Percentiles rank a stretch among this genome's conserved stretches.
Conservation (phyloP, 2,888 invertebrate species). For the Tanytarsus gracilentus region DNA sequence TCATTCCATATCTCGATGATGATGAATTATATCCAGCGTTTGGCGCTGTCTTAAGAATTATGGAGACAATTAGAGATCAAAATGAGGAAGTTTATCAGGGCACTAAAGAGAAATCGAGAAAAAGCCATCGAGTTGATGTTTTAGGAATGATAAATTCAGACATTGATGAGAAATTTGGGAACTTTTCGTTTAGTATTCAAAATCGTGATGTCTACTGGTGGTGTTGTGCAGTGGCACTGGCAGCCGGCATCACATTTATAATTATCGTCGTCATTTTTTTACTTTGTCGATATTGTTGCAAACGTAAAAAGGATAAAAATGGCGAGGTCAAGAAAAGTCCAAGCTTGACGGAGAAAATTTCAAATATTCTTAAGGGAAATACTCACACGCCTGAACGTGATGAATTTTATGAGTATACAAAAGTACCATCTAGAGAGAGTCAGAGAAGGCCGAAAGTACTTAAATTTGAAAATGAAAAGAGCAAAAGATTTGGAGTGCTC, state of each 20-base stretch:
- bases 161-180: neutral
- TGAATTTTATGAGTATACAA: conserved; percentile 8
- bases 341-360: neutral
- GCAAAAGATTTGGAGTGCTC: neutral
- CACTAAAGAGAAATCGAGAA: neutral
- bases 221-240: neutral
- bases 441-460: neutral
- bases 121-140: neutral
- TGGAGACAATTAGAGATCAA: conserved; percentile 33
- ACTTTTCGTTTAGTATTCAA: neutral
- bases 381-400: conserved; percentile 5
- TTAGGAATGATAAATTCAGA: neutral
- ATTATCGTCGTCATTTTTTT: neutral
- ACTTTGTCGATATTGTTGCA: neutral
- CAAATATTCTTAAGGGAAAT: neutral
- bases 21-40: conserved; percentile 40
- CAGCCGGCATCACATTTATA: neutral
- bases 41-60: conserved; percentile 38
- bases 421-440: neutral
- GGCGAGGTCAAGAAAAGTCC: neutral
- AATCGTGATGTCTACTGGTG: conserved; percentile 2
- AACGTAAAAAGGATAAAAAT: neutral
- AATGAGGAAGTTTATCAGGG: neutral
- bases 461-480: conserved; percentile 17
- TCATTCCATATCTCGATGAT: conserved; percentile 38